Base-by-base conservation (phyloP, 2,113 vertebrate genomes). In the Motacilla tschutschensis region DNA sequence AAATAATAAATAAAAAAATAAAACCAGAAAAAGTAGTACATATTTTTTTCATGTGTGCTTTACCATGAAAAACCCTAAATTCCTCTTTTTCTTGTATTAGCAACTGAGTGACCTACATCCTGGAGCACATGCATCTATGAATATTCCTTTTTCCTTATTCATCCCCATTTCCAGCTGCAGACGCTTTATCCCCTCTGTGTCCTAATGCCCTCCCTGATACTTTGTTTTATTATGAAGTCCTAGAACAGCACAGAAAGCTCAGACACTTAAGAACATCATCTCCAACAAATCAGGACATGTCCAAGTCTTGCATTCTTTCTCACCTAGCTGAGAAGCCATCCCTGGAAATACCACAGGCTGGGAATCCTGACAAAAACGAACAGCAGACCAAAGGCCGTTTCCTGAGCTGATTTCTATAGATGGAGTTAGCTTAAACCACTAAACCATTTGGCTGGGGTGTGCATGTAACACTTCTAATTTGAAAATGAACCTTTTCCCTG, bases 1-100 rank as follows among this genome's bases (percentile, higher is more conserved):
- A n/a, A n/a, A n/a, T n/a, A n/a, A n/a, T n/a, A n/a, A n/a, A n/a
- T n/a, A n/a, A n/a, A n/a, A n/a, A n/a, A n/a, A n/a, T n/a, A n/a
- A n/a, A 41, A 18, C 12, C 8, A 12, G 40, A 36, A 62, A 12
- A 4, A 12, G 2, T 9, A 36, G 24, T 6, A 24, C 0, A 0
- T 15, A 1, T 72, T 43, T n/a, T 51, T 20, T 79, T 77, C 4
- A 46, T 41, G 10, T 48, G 7, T 40, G 29, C 17, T 87, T 26
- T 36, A 54, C 24, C 21, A 47, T 0, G 3, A 59, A 54, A 79
- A 91, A 14, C 2, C 12, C 19, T 31, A 60, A 36, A 84, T 12
- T 69, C 29, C 7, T 76, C 14, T 43, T 72, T 38, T 46, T 22
- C 50, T 46, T 58, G 3, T 33, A 6, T 29, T 58, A 33, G 50